phyloP scores from a whole-genome alignment of 2,113 vertebrate species.

The Mustela nigripes region DNA sequence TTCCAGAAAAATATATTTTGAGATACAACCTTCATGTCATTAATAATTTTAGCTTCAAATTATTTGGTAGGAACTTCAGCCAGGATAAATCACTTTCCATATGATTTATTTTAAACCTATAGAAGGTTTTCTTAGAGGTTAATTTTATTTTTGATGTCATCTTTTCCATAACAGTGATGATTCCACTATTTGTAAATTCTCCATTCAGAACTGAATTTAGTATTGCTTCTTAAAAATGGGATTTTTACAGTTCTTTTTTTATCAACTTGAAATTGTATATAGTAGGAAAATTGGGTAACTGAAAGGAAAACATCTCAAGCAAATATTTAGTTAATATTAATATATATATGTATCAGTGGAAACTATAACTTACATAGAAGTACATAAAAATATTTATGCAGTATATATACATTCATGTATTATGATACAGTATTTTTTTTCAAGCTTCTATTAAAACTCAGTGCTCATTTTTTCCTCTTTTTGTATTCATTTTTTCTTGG shows the following conservation, averaged over 20 bases:
- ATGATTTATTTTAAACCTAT: slow-evolving; percentile 61
- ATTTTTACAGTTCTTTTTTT: slow-evolving; percentile 47
- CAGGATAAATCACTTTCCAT: slow-evolving; percentile 25
- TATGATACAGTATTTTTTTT: slow-evolving; percentile 23
- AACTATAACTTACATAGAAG: slow-evolving; percentile 51
- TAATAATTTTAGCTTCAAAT: slow-evolving; percentile 49
- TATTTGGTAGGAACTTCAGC: slow-evolving; percentile 44
- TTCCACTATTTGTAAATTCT: slow-evolving; percentile 61
- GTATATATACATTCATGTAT: background rate
- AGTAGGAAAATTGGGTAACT: slow-evolving; percentile 42
- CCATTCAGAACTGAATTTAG: slow-evolving; percentile 34
- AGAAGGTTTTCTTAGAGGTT: slow-evolving; percentile 58
- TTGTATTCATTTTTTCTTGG: background rate
- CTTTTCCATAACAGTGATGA: background rate
- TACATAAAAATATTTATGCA: background rate
- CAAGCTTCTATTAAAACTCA: background rate
- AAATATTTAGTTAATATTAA: slow-evolving; percentile 23
- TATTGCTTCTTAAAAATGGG: background rate
- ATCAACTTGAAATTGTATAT: slow-evolving; percentile 33
- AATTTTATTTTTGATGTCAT: background rate
- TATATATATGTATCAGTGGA: background rate
- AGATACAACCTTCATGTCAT: slow-evolving; percentile 1
- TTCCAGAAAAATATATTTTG: slow-evolving; percentile 61
- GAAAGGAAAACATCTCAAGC: slow-evolving; percentile 22
- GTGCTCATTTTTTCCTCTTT: slow-evolving; percentile 26